Base-by-base conservation (phyloP, 2,888 invertebrate genomes). In the Ectemnius continuus region DNA sequence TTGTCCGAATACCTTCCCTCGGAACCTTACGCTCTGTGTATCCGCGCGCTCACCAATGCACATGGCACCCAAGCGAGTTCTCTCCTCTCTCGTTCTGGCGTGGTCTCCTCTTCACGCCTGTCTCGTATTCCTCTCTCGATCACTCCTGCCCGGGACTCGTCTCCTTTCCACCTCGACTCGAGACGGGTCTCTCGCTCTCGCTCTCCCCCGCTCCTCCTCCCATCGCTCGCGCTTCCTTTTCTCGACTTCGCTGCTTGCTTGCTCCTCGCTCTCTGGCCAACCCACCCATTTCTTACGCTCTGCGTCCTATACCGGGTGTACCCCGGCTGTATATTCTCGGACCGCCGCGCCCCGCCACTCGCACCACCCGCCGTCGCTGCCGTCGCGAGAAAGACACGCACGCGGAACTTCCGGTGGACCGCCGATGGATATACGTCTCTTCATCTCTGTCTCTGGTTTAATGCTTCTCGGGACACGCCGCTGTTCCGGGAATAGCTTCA, bases 201-300 rank as follows among this genome's bases (percentile, higher is more conserved):
- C 36, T 64, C 61, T 18, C 64, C n/a, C 56, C 66, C 47, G 58
- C 58, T 58, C 73, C 28, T 68, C 46, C 14, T 67, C 8, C 6
- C 36, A 36, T 36, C 36, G 36, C 36, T 61, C 73, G 73, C 80
- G 77, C 82, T 84, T 82, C 80, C 81, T 80, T 75, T 82, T 81
- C 85, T 86, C 85, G 84, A 82, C 84, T 83, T 79, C 84, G 84
- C 85, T 83, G 80, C n/a, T n/a, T n/a, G n/a, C n/a, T n/a, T n/a
- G n/a, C 82, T 85, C 81, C 86, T 85, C 85, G 82, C 79, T 79
- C 68, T 6, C 36, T 11, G 36, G 82, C 85, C 84, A 86, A 87
- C 86, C 86, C 87, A 86, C 86, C 86, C 87, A 87, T 89, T 88
- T 88, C 87, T 89, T 88, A 85, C 85, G 88, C 86, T 88, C 85